Conservation (phyloP, 2,888 invertebrate species). For the Lymantria monacha region DNA sequence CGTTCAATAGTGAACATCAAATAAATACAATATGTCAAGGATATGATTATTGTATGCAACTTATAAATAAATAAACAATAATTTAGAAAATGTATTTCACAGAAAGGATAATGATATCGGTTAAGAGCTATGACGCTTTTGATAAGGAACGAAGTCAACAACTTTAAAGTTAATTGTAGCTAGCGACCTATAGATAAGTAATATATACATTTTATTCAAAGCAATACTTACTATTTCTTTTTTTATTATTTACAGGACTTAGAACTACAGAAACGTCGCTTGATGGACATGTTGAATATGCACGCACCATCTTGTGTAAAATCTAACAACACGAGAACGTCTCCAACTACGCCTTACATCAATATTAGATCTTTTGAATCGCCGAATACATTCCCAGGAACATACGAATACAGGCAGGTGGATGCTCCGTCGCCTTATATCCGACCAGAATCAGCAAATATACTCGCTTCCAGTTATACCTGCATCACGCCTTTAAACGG, state of each 20-base stretch:
- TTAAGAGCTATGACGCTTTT: slow-evolving; percentile 8
- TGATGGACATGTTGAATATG: slow-evolving; percentile 89
- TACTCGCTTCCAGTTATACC: slow-evolving; percentile 75
- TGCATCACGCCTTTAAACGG: slow-evolving; percentile 66
- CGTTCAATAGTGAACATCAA: too few relatives aligned
- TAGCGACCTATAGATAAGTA: slow-evolving; percentile 30
- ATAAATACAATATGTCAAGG: too few relatives aligned
- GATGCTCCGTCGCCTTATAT: slow-evolving; percentile 72
- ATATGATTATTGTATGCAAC: too few relatives aligned
- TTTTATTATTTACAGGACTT: slow-evolving; percentile 82
- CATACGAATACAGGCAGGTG: slow-evolving; percentile 48
- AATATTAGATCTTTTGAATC: slow-evolving; percentile 68
- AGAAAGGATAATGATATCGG: slow-evolving; percentile 30
- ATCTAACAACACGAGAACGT: slow-evolving; percentile 65
- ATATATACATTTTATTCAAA: background rate
- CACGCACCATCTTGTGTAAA: slow-evolving; percentile 88
- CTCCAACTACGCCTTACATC: slow-evolving; percentile 68
- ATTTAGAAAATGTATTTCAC: slow-evolving; percentile 9
- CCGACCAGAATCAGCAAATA: slow-evolving; percentile 77
- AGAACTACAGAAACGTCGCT: slow-evolving; percentile 89
- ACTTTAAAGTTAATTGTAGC: slow-evolving; percentile 37
- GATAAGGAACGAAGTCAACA: slow-evolving; percentile 37
- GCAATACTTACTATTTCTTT: background rate
- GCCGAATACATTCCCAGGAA: slow-evolving; percentile 67
- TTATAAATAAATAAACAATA: too few relatives aligned